phyloP scores from a whole-genome alignment of 2,113 vertebrate species.

The Equus przewalskii region DNA sequence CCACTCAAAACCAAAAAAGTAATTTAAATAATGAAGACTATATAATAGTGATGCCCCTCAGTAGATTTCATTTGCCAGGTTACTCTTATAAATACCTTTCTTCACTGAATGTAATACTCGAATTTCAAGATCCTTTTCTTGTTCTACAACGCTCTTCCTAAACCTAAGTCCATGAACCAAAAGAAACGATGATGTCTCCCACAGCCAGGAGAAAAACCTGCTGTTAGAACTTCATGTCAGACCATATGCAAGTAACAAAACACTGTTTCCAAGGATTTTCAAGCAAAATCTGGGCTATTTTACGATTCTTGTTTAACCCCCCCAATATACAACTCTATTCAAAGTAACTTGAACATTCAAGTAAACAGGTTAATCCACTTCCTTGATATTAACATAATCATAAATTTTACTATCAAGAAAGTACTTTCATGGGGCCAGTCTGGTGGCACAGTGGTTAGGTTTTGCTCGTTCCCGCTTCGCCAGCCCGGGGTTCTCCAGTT shows the following conservation, averaged over 20 bases:
- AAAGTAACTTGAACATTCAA: background rate
- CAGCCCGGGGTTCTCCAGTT: too few species aligned
- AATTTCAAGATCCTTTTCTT: background rate
- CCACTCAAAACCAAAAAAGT: background rate
- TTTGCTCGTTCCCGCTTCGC: too few species aligned
- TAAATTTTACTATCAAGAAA: background rate
- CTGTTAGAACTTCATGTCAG: background rate
- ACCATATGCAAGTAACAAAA: background rate
- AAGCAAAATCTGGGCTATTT: background rate
- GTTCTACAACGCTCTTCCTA: background rate
- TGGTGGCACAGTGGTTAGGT: too few species aligned
- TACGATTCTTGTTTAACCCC: background rate
- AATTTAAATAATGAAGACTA: background rate
- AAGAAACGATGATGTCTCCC: background rate
- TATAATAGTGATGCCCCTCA: background rate
- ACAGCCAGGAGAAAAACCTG: background rate
- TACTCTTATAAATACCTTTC: background rate
- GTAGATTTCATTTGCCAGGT: background rate
- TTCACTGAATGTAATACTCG: background rate
- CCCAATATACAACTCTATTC: background rate
- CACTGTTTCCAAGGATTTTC: background rate
- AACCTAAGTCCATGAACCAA: background rate
- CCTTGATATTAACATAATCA: background rate
- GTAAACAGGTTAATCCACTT: background rate
- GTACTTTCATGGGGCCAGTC: background rate